Base-by-base conservation (phyloP, 2,888 invertebrate species). In the Busseola fusca region DNA sequence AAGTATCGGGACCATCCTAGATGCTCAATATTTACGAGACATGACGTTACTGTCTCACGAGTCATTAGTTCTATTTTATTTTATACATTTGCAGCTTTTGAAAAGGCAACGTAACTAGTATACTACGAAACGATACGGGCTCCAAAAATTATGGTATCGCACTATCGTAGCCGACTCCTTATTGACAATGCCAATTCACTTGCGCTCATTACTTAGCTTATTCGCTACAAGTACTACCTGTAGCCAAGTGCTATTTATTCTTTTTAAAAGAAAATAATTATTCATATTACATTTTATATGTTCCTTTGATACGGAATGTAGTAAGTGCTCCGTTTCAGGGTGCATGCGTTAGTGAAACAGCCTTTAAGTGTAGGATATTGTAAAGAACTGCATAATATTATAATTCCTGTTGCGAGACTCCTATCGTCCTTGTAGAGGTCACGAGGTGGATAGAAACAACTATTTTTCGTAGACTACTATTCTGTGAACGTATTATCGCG, bases 1-100 rank as follows among this genome's bases (percentile, higher is more conserved):
- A 71, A 77, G 82, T 80, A 45, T 80, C 80, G 80, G 80, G 80
- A 82, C 80, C 83, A 80, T 67, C 82, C 80, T 74, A 82, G 79
- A 82, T 80, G 80, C 80, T 82, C 80, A 82, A 82, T 79, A 64
- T 80, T 79, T 67, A 69, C 82, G 69, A 80, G 75, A 56, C 64
- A 57, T 63, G 67, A 79, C 57, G 30, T 69, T n/a, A 67, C 58
- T 79, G 80, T 79, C 80, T 82, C 83, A 64, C 64, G 54, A 80
- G 80, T 80, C 80, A 80, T 82, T 80, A 80, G 80, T 80, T 82
- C 59, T 80, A 80, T 79, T 74, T 78, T 69, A 74, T 80, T 73
- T 80, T 82, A 69, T 79, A 79, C 74, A 79, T 79, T 69, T 64
- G 80, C 80, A 82, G 83, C 80, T 82, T 62, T 69, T 79, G 65